These are phyloP conservation scores for Hemicordylus capensis DNA, from an alignment of 2,113 vertebrate genomes.

Conservation along the genomic window DNA sequence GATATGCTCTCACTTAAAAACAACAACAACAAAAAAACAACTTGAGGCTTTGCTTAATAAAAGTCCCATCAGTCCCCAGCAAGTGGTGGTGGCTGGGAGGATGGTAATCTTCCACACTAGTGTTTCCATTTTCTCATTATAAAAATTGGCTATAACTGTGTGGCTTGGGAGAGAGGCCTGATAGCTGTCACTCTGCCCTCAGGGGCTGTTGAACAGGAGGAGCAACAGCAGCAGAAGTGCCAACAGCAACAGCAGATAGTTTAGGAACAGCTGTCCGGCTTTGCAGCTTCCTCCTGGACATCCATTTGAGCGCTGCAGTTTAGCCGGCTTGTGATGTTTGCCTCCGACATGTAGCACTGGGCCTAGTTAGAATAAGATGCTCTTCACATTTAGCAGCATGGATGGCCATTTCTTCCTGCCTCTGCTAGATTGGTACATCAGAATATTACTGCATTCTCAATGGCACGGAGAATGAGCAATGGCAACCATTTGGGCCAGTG, in stretches of 20 bases:
- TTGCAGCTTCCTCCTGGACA: slow-evolving; percentile 13
- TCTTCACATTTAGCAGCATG: slow-evolving; percentile 7
- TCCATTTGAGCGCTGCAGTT: slow-evolving; percentile 24
- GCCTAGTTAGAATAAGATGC: slow-evolving; percentile 1
- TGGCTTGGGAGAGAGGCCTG: slow-evolving; percentile 22
- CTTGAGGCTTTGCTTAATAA: slow-evolving; percentile 6
- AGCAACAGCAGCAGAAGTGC: not conserved
- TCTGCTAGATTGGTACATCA: slow-evolving; percentile 13
- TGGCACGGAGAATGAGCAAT: not conserved
- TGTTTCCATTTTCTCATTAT: slow-evolving; percentile 60
- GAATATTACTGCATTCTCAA: not conserved
- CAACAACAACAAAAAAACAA: not conserved
- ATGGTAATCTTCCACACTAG: not conserved
- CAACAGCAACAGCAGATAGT: slow-evolving; percentile 44
- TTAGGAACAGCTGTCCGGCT: slow-evolving; percentile 56
- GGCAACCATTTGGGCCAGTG: not conserved
- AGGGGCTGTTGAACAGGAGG: slow-evolving; percentile 24
- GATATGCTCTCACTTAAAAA: slow-evolving; percentile 2
- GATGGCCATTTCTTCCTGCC: not conserved
- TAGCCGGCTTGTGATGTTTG: slow-evolving; percentile 14
- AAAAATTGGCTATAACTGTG: slow-evolving; percentile 54
- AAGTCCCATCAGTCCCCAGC: not conserved
- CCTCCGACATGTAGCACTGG: not conserved
- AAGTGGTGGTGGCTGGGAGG: not conserved
- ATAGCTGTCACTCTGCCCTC: slow-evolving; percentile 28